A percentile compares a stretch with the other conserved stretches of the same genome.
phyloP scores from a whole-genome alignment of 2,797 vertebrate species.

The Brachyalestes nurse region DNA sequence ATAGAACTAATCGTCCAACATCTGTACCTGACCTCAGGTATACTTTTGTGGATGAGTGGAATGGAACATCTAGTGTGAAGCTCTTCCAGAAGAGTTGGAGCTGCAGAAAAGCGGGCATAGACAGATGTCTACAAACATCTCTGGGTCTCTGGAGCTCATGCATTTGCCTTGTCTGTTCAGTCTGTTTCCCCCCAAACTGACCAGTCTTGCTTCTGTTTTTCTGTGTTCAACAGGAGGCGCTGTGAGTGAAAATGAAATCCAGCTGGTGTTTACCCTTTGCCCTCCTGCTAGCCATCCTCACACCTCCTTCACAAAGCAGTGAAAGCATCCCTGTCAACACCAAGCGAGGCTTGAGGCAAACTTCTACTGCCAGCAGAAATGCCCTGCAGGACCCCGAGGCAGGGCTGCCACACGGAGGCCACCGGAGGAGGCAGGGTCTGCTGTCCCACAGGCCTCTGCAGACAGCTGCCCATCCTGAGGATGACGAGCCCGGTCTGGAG shows the following conservation, averaged over 20 bases:
- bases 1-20: background rate
- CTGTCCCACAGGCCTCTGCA: conserved; percentile 65
- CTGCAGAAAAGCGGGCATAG: background rate
- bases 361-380: conserved; percentile 65
- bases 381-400: conserved; percentile 74
- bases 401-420: conserved; percentile 51
- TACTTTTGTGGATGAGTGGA: background rate
- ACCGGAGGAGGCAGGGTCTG: conserved; percentile 70
- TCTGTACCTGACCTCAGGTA: background rate
- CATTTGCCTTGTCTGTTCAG: no score
- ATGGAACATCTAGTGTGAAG: background rate
- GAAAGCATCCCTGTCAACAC: conserved; percentile 63
- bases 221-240: conserved; percentile 67
- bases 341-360: conserved; percentile 67
- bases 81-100: background rate
- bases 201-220: background rate
- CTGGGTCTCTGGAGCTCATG: background rate
- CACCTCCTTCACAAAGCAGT: conserved; percentile 56
- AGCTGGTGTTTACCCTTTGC: conserved; percentile 66
- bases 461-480: conserved; percentile 66
- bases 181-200: background rate
- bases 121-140: background rate
- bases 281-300: conserved; percentile 64
- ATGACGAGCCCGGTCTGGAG: conserved; percentile 73
- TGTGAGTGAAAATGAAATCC: conserved; percentile 67